Conservation (phyloP, 2,797 vertebrate species). For the Molossus molossus region DNA sequence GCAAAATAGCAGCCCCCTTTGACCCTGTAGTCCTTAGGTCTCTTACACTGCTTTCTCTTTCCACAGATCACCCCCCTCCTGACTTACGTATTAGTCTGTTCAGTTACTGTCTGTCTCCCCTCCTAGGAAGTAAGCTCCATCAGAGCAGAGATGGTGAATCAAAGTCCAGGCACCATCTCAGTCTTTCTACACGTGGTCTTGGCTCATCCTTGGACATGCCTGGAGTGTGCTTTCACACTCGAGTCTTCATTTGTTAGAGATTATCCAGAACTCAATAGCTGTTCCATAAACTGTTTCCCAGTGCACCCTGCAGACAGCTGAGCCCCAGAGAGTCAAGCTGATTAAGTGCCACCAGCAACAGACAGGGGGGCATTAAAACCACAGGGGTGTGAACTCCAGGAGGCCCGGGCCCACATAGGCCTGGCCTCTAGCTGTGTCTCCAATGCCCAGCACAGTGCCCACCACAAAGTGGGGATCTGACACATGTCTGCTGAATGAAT, state of each 20-base stretch:
- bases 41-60: neutral
- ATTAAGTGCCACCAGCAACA: neutral
- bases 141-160: rapidly evolving
- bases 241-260: rapidly evolving
- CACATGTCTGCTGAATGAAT: rapidly evolving
- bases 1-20: neutral
- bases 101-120: no score
- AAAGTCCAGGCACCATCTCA: rapidly evolving
- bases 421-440: neutral
- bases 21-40: neutral
- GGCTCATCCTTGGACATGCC: neutral
- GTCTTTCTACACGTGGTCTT: neutral
- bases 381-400: rapidly evolving
- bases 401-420: neutral
- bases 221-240: neutral
- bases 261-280: neutral
- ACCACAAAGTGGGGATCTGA: no score
- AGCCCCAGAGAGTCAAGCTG: neutral
- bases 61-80: neutral
- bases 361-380: no score
- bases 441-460: neutral
- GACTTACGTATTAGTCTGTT: neutral
- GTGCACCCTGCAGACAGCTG: neutral
- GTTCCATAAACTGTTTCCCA: neutral
- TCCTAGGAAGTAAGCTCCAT: neutral